These are phyloP conservation scores for Theropithecus gelada DNA, from an alignment of 2,113 vertebrate genomes.

Conservation along the genomic window DNA sequence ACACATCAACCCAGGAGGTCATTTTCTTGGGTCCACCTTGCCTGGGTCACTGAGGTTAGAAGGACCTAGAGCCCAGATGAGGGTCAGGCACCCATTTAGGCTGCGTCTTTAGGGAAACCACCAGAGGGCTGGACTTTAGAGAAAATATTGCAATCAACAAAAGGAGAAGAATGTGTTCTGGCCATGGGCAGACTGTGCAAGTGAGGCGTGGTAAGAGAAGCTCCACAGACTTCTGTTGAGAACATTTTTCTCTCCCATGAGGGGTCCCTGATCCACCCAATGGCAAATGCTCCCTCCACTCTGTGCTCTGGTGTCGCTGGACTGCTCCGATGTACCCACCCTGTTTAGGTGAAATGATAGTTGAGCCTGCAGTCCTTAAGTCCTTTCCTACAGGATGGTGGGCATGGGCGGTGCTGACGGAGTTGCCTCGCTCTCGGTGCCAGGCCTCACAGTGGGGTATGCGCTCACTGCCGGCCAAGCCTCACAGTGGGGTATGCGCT, in stretches of 20 bases:
- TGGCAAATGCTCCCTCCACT: not conserved
- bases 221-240: not conserved
- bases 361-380: not conserved
- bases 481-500: not conserved
- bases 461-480: too few relatives aligned
- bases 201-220: not conserved
- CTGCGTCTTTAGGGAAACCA: not conserved
- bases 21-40: not conserved
- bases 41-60: not conserved
- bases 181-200: not conserved
- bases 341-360: not conserved
- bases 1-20: not conserved
- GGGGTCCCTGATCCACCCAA: too few relatives aligned
- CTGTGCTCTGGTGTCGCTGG: too few relatives aligned
- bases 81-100: too few relatives aligned
- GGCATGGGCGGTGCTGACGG: too few relatives aligned
- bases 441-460: not conserved
- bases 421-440: not conserved
- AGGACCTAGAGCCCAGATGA: not conserved
- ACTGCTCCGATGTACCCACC: accelerated
- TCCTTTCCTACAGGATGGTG: not conserved
- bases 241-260: not conserved
- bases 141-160: not conserved
- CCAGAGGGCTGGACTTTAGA: not conserved
- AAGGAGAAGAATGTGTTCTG: too few relatives aligned